A percentile compares a stretch with the other conserved stretches of the same genome.
Conservation (phyloP, 2,888 invertebrate genomes). For the Melanostoma scalare region DNA sequence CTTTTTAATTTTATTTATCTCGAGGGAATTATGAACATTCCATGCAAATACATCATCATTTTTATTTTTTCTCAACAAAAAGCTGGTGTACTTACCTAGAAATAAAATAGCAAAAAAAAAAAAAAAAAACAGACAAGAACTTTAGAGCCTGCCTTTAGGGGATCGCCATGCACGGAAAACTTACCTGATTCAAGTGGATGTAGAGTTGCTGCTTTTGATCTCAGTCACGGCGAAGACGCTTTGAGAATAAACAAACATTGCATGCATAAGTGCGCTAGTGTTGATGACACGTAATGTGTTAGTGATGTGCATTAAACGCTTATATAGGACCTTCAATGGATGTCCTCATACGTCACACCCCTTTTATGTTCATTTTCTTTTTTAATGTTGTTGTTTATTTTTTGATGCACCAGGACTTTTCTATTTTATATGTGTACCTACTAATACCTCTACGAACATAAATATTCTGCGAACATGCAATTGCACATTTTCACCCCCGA, state of each 20-base stretch:
- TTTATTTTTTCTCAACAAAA: background rate
- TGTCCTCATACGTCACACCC: background rate
- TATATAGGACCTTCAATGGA: slow-evolving; percentile 15
- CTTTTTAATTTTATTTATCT: slow-evolving; percentile 12
- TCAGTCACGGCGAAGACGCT: slow-evolving; percentile 25
- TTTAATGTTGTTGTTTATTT: background rate
- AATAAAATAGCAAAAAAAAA: too few relatives aligned
- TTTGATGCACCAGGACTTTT: background rate
- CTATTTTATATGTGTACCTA: background rate
- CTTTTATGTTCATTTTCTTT: background rate
- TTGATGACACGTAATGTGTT: slow-evolving; percentile 55
- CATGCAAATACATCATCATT: slow-evolving; percentile 21
- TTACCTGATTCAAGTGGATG: slow-evolving; percentile 33
- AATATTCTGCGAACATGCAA: slow-evolving; percentile 24
- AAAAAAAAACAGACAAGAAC: slow-evolving; percentile 1
- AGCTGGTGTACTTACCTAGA: background rate
- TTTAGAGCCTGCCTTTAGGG: slow-evolving; percentile 24
- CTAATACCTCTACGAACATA: background rate
- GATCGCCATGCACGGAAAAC: slow-evolving; percentile 21
- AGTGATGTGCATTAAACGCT: slow-evolving; percentile 61
- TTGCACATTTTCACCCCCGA: slow-evolving; percentile 33
- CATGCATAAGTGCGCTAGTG: slow-evolving; percentile 44
- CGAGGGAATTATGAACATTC: background rate
- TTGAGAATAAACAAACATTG: slow-evolving; percentile 41
- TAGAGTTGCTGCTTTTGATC: slow-evolving; percentile 37